Base-by-base conservation (phyloP, 23 tunicate species). In the Trididemnum miniatum region DNA sequence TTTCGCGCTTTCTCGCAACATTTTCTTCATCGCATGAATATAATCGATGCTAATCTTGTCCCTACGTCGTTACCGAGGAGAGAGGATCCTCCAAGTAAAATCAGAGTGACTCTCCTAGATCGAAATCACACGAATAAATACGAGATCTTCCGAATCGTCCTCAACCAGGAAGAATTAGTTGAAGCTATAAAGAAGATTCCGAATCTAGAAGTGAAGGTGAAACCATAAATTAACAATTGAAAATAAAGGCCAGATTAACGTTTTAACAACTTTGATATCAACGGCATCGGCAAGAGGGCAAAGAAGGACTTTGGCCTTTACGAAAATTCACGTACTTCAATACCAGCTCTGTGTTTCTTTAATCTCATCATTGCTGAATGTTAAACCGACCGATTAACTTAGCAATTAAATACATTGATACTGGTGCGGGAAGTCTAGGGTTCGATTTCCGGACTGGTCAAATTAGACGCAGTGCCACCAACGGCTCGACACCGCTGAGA, bases 1-100 rank as follows among this genome's bases (percentile, higher is more conserved):
- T 93, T 93, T 75, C 89, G 89, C 5, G 92, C 98, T 25, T 93
- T 93, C 71, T 88, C 93, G 0, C 77, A 88, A 84, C 92, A 87
- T 57, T 84, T 93, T 73, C 83, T 93, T 0, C 81, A 93, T 59
- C 80, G 93, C 44, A 84, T 93, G 93, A 37, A 74, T 31, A 73
- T 93, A 34, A 29, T 18, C 15, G 93, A 77, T 26, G 3, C 51
- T 29, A 77, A 79, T 4, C 0, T 66, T 32, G 65, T 34, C 1
- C 83, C 89, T 22, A 80, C 51, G 23, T n/a, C n/a, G n/a, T 52
- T 66, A 5, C 84, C 89, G 15, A 2, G 49, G 24, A 22, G 36
- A 28, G 36, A 23, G 22, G 66, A 65, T 51, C 29, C 0, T 23
- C 32, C 59, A 33, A 72, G 85, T 65, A 84, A 79, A 65, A 40